Conservation (phyloP, 2,888 invertebrate genomes). For the Selenia dentaria region DNA sequence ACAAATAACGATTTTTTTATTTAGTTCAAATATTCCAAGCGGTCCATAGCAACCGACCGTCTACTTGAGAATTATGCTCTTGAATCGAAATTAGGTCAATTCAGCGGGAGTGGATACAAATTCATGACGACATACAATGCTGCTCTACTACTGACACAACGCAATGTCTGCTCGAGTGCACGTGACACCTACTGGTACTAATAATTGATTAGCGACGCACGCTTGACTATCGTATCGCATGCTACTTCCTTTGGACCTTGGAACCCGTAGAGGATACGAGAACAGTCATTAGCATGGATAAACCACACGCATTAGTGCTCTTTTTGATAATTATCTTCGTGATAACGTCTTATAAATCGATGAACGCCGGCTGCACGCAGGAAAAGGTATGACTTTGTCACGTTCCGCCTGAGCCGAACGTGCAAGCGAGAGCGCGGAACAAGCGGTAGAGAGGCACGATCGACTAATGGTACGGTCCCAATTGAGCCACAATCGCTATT, state of each 20-base stretch:
- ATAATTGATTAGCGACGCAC: constrained; percentile 70
- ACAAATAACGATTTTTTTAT: no score
- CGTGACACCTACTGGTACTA: constrained; percentile 58
- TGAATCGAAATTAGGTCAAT: constrained; percentile 19
- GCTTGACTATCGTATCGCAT: constrained; percentile 33
- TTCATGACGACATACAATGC: constrained; percentile 12
- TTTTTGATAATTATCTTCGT: no score
- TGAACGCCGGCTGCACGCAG: no score
- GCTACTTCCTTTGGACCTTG: constrained; percentile 32
- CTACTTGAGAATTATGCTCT: constrained; percentile 2
- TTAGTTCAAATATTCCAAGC: no score
- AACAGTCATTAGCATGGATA: constrained; percentile 7
- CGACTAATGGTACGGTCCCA: no score
- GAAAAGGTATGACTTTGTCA: no score
- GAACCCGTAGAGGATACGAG: constrained; percentile 10
- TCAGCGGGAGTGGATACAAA: constrained; percentile 9
- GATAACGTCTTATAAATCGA: no score
- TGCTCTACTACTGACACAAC: constrained; percentile 28
- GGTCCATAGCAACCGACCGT: background rate
- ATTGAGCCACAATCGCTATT: no score
- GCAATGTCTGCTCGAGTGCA: constrained; percentile 41
- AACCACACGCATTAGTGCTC: no score
- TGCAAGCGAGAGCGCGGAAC: no score
- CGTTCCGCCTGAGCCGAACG: no score
- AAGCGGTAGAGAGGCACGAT: no score